Evolutionary conservation across 2,888 invertebrate species (phyloP).

Genomic region (Oxyteleia sp.): DNA sequence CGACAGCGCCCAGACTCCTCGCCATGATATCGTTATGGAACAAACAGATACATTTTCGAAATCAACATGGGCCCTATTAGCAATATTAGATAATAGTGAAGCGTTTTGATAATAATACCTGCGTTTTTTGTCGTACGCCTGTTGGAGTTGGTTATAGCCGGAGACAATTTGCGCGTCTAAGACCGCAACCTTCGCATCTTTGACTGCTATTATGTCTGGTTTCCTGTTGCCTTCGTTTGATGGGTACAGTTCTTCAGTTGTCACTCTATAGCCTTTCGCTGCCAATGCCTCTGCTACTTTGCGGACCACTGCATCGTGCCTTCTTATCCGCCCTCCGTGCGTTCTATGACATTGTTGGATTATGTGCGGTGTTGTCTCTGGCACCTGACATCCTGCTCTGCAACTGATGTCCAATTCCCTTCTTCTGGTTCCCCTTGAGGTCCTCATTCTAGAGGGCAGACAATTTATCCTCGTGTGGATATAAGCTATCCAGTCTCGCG

Average conservation of each 20-base stretch:
- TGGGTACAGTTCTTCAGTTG: conserved; percentile 74
- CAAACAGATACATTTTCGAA: not conserved
- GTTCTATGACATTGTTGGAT: conserved; percentile 82
- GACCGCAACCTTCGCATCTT: not conserved
- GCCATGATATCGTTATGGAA: conserved; percentile 62
- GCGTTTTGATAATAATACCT: conserved; percentile 21
- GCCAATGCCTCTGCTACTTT: conserved; percentile 74
- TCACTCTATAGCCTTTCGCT: conserved; percentile 76
- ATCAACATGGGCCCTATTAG: too few species aligned
- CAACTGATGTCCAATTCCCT: conserved; percentile 62
- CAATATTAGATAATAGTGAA: not conserved
- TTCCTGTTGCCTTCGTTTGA: conserved; percentile 57
- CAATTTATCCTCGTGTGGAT: conserved; percentile 80
- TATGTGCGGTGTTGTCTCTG: conserved; percentile 82
- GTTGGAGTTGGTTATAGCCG: conserved; percentile 20
- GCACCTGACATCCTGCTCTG: conserved; percentile 80
- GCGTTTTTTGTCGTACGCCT: conserved; percentile 41
- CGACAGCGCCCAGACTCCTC: conserved; percentile 60
- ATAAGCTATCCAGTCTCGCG: conserved; percentile 81
- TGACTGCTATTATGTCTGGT: conserved; percentile 53
- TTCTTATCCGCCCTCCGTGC: conserved; percentile 74
- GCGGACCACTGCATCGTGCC: conserved; percentile 79
- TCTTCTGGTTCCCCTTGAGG: conserved; percentile 72
- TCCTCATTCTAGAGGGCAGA: conserved; percentile 76
- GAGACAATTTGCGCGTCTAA: conserved; percentile 61